Evolutionary conservation across 1,140 invertebrate species (phyloP).

Genomic region (Littorina saxatilis): DNA sequence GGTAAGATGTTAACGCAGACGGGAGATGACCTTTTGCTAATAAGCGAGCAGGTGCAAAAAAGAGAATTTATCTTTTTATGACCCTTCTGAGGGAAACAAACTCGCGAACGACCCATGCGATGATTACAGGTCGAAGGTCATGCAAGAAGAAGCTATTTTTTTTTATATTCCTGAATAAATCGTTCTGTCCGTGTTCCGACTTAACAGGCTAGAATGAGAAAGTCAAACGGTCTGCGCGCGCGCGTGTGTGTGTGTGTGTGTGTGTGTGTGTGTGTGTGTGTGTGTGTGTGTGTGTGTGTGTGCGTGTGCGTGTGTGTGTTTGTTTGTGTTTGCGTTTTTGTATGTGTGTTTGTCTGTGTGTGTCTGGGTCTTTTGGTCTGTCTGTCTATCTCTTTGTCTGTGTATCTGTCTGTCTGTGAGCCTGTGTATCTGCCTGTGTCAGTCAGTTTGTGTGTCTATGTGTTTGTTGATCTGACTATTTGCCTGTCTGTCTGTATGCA

Average conservation of each 20-base stretch:
- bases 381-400: neutral
- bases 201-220: too few relatives aligned
- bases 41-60: too few relatives aligned
- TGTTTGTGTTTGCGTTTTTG: neutral
- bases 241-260: neutral
- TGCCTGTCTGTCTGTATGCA: neutral
- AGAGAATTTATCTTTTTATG: too few relatives aligned
- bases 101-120: too few relatives aligned
- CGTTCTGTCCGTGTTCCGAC: too few relatives aligned
- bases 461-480: conserved; percentile 23
- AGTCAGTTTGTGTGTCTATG: conserved; percentile 35
- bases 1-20: too few relatives aligned
- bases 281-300: neutral
- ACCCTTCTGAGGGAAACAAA: too few relatives aligned
- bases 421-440: conserved; percentile 28
- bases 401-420: too few relatives aligned
- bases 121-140: too few relatives aligned
- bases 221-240: neutral
- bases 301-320: neutral
- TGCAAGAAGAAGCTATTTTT: too few relatives aligned
- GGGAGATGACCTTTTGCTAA: too few relatives aligned
- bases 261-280: neutral
- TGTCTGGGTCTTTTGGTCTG: neutral
- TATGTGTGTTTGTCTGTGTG: neutral
- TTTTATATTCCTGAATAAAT: too few relatives aligned